Evolutionary conservation across 2,888 invertebrate genomes (phyloP), one percentile per base, ranked within the genome.

Genomic region (Cephalotes varians): DNA sequence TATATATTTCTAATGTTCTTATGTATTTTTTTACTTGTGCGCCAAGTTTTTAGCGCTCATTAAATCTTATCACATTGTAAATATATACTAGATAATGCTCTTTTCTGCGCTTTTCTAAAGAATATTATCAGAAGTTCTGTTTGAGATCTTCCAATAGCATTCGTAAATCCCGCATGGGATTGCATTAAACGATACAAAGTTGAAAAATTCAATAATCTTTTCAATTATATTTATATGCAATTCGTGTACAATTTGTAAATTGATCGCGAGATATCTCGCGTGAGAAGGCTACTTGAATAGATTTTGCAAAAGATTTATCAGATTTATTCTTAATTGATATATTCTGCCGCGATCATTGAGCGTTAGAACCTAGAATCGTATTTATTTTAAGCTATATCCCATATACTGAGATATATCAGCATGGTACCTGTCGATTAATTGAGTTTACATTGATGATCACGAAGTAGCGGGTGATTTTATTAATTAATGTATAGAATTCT

Each of bases 191-290:
- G 9, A 34, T 49, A 31, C 4, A 34, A 37, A 60, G 58, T 7
- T 40, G 15, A 80, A 31, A 37, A 60, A 56, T 80, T 81, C 4
- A 25, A 56, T 21, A 37, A 64, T 44, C 25, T 64, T 64, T 34
- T 58, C 44, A 25, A 64, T 62, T 62, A 40, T 72, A 81, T 47
- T 73, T 74, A 40, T 44, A 28, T 44, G 44, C 28, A 81, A 81
- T 81, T 67, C 72, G n/a, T 81, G 83, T 83, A 81, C 56, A 83
- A 81, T 83, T 83, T 83, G 81, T 83, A 81, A 72, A 83, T 81
- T 72, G 56, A 7, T 44, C 62, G 47, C 15, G 40, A 56, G 34
- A 15, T 51, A 64, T 73, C 12, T 31, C 49, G 12, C n/a, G 37
- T 15, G 56, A 47, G 7, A 37, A n/a, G 40, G n/a, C 51, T 77